Percentiles rank a stretch among this genome's conserved stretches.
Conservation (phyloP, 2,113 vertebrate genomes). For the Austrofundulus limnaeus region DNA sequence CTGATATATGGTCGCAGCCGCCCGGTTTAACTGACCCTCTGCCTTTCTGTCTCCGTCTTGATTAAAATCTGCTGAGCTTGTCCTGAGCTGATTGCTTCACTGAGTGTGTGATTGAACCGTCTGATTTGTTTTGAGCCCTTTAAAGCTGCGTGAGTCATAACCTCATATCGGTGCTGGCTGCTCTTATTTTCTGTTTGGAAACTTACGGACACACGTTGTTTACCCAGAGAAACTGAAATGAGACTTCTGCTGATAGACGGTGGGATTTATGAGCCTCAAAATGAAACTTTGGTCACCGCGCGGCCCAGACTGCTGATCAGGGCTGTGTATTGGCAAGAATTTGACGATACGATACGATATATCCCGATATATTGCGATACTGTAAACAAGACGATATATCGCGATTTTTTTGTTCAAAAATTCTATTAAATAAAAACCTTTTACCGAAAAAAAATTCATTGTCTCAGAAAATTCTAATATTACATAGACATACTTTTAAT, state of each 20-base stretch:
- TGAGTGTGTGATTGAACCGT: conserved; percentile 7
- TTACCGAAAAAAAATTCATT: too few relatives aligned
- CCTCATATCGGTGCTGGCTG: conserved; percentile 9
- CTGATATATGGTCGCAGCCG: not conserved
- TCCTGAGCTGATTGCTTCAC: conserved; percentile 37
- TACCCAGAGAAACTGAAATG: conserved; percentile 23
- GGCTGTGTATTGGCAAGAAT: too few relatives aligned
- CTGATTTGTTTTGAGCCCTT: conserved; percentile 35
- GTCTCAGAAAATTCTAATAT: too few relatives aligned
- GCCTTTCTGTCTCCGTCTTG: conserved; percentile 21
- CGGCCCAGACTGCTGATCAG: conserved; percentile 16
- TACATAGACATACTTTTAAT: too few relatives aligned
- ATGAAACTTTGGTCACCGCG: conserved; percentile 19
- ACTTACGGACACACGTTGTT: conserved; percentile 32
- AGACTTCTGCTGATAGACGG: not conserved
- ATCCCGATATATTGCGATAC: too few relatives aligned
- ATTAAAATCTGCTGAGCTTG: conserved; percentile 38
- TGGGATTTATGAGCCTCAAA: conserved; percentile 41
- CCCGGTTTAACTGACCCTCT: not conserved
- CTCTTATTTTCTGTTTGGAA: conserved; percentile 12
- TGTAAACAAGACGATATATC: too few relatives aligned
- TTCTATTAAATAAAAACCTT: too few relatives aligned
- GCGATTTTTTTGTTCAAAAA: too few relatives aligned
- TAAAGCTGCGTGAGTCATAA: conserved; percentile 15
- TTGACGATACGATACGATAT: too few relatives aligned